A percentile compares a stretch with the other conserved stretches of the same genome.
These are phyloP conservation scores for Drosophila bocqueti DNA, from an alignment of 1,140 invertebrate species.

Conservation along the genomic window DNA sequence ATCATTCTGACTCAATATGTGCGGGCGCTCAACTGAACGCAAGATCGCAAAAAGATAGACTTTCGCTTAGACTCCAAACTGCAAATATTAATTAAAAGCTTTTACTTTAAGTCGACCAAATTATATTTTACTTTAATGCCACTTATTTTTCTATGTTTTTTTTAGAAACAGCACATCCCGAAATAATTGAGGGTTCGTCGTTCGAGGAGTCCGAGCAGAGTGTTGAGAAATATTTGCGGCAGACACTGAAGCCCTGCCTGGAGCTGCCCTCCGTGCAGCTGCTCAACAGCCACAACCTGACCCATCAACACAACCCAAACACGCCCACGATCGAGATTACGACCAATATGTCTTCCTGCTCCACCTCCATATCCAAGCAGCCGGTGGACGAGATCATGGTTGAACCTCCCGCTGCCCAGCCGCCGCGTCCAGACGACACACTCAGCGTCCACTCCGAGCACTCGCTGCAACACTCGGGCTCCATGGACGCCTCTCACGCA, in stretches of 20 bases:
- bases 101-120: background rate
- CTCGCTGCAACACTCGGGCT: slow-evolving; percentile 35
- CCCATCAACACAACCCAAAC: slow-evolving; percentile 69
- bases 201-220: slow-evolving; percentile 82
- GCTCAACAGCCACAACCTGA: slow-evolving; percentile 56
- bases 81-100: background rate
- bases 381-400: slow-evolving; percentile 74
- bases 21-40: too few relatives aligned
- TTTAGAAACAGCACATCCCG: slow-evolving; percentile 58
- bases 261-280: slow-evolving; percentile 71
- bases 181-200: slow-evolving; percentile 75
- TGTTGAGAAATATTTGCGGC: slow-evolving; percentile 78
- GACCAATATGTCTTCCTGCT: slow-evolving; percentile 69
- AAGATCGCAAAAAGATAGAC: too few relatives aligned
- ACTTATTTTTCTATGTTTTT: background rate
- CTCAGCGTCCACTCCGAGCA: slow-evolving; percentile 74
- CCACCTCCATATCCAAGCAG: slow-evolving; percentile 59
- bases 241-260: slow-evolving; percentile 76
- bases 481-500: slow-evolving; percentile 39
- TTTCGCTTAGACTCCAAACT: background rate
- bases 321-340: slow-evolving; percentile 78
- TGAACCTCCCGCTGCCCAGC: slow-evolving; percentile 61
- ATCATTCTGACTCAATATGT: too few relatives aligned
- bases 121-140: background rate
- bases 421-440: slow-evolving; percentile 71